Evolutionary conservation across 2,113 vertebrate species (phyloP), one percentile per base, ranked within the genome.

Genomic region (Oncorhynchus kisutch): DNA sequence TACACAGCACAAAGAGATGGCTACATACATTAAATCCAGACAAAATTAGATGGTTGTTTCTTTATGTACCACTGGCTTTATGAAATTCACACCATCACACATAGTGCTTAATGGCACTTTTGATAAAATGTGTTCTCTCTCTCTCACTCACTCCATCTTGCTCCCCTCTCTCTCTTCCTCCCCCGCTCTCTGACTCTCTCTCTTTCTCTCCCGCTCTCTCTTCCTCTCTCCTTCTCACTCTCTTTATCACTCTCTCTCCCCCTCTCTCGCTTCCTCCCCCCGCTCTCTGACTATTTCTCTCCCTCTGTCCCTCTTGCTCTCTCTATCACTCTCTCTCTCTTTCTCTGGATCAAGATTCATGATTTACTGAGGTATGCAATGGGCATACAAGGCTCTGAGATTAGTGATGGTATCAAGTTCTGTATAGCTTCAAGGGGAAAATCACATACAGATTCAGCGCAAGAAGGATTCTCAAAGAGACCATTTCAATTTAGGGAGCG

Each of bases 321-420:
- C 34, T 34, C 34, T 8, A 34, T 8, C 39, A 9, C 39, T 45
- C 39, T 45, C 34, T 39, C 39, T 45, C 9, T 45, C 8, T 34
- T 13, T 72, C 29, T 64, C 27, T 73, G 84, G 77, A 31, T 31
- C 66, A 72, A 77, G 67, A 9, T 66, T 84, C 78, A 60, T 85
- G 83, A 87, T 87, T 86, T 84, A 90, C 77, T 48, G 82, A 80
- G 72, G 77, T 75, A 34, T 20, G 67, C 67, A 31, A 68, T 31
- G 31, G 29, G 82, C 71, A 79, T 39, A 78, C 65, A 88, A 84
- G 85, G 81, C 75, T 68, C 73, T 16, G 14, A 85, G 81, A 87
- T 84, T 77, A 81, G 80, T 3, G 74, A 86, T 81, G 82, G 74
- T 86, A 86, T 84, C 83, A 69, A 62, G 62, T 70, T 76, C 82